A percentile compares a stretch with the other conserved stretches of the same genome.
phyloP scores from a whole-genome alignment of 53 echinoderm and acorn worm genomes.

The Actinopyga echinites region DNA sequence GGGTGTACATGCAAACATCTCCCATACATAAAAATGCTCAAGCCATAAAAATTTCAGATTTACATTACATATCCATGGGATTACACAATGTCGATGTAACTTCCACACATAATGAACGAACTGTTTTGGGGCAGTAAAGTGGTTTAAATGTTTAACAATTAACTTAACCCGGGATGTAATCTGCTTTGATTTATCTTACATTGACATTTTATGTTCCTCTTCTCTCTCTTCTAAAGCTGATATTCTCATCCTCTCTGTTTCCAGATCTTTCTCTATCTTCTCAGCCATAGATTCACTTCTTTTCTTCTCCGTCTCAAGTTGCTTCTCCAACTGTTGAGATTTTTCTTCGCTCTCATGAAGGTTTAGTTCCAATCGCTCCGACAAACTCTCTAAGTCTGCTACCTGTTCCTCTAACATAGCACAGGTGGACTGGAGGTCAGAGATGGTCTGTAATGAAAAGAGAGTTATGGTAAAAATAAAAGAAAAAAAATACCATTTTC shows the following conservation, averaged over 20 bases:
- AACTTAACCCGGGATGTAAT: not conserved
- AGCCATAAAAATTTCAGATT: too few relatives aligned
- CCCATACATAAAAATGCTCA: too few relatives aligned
- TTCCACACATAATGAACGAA: too few relatives aligned
- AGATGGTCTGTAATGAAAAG: slow-evolving; percentile 66
- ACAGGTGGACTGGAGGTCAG: slow-evolving; percentile 83
- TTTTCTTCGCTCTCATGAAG: slow-evolving; percentile 23
- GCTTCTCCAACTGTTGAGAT: slow-evolving; percentile 32
- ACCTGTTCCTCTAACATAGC: slow-evolving; percentile 97
- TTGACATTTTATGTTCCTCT: not conserved
- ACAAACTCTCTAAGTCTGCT: slow-evolving; percentile 78
- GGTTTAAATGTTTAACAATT: too few relatives aligned
- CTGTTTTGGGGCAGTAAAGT: too few relatives aligned
- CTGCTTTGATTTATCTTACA: not conserved
- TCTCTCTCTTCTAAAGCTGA: not conserved
- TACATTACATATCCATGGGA: too few relatives aligned
- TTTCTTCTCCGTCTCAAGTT: slow-evolving; percentile 45
- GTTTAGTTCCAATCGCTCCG: slow-evolving; percentile 70
- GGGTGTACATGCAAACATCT: too few relatives aligned
- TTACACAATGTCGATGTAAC: too few relatives aligned
- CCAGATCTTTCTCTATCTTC: slow-evolving; percentile 49
- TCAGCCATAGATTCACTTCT: not conserved
- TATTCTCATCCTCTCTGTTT: not conserved
- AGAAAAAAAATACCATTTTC: too few relatives aligned
- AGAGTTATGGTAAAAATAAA: not conserved